Conservation (phyloP, 2,888 invertebrate species). For the Drosophila leonis region DNA sequence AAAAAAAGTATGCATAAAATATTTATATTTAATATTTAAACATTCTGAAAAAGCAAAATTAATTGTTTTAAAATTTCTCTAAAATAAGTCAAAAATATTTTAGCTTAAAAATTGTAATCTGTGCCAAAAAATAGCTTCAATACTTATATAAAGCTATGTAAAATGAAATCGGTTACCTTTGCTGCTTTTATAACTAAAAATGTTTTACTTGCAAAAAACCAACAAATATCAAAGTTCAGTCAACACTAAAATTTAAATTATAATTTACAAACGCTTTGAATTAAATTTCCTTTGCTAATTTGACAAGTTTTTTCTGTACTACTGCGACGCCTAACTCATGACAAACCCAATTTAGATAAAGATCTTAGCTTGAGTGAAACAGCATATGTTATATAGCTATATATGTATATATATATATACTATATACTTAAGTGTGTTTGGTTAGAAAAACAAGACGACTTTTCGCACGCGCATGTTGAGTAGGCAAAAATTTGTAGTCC, state of each 20-base stretch:
- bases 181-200: neutral
- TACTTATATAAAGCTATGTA: neutral
- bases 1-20: too few relatives aligned
- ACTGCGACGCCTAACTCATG: neutral
- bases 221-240: neutral
- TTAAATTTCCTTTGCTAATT: neutral
- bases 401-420: neutral
- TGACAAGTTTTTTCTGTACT: neutral
- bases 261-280: too few relatives aligned
- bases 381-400: too few relatives aligned
- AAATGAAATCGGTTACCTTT: neutral
- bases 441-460: neutral
- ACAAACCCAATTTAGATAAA: neutral
- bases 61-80: too few relatives aligned
- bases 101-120: too few relatives aligned
- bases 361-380: neutral
- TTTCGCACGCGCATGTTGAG: constrained; percentile 7
- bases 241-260: neutral
- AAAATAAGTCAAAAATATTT: too few relatives aligned
- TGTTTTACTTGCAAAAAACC: neutral
- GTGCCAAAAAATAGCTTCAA: neutral
- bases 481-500: constrained; percentile 2
- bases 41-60: too few relatives aligned
- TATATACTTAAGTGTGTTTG: too few relatives aligned
- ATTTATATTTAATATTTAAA: too few relatives aligned